phyloP scores from a whole-genome alignment of 2,888 invertebrate genomes.

The Drosophila sordidula region DNA sequence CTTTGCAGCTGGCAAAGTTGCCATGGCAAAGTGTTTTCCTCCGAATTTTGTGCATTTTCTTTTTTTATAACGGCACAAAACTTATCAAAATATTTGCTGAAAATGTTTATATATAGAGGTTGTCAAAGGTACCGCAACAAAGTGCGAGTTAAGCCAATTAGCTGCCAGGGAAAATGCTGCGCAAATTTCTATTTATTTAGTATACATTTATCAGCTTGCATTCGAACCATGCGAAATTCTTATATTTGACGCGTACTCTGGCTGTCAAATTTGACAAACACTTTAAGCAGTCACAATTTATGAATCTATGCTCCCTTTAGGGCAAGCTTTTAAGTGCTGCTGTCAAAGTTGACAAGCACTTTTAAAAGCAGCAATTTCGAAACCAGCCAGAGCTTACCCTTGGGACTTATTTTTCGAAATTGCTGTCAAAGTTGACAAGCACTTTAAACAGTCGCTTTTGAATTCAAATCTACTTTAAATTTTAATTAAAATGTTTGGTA shows the following conservation, averaged over 20 bases:
- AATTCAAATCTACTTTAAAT: no score
- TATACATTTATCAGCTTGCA: no score
- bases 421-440: not conserved
- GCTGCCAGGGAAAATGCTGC: slow-evolving; percentile 1
- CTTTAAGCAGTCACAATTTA: no score
- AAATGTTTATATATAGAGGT: slow-evolving; percentile 14
- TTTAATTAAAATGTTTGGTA: not conserved
- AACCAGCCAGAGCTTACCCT: no score
- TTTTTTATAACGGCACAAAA: slow-evolving; percentile 34
- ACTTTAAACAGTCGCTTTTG: not conserved
- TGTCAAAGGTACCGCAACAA: slow-evolving; percentile 19
- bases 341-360: no score
- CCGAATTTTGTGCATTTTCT: slow-evolving; percentile 17
- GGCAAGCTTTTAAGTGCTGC: no score
- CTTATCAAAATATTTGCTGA: slow-evolving; percentile 37
- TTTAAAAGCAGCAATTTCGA: no score
- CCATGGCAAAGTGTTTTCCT: slow-evolving; percentile 30
- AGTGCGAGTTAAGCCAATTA: slow-evolving; percentile 20
- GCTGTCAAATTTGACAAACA: no score
- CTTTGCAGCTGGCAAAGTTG: slow-evolving; percentile 24
- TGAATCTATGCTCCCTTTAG: no score
- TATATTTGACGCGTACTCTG: no score
- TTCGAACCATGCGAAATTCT: no score
- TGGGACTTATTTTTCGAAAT: no score
- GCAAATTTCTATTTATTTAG: not conserved